These are phyloP conservation scores for Sebastes taczanowskii DNA, from an alignment of 2,797 vertebrate genomes.

Conservation along the genomic window DNA sequence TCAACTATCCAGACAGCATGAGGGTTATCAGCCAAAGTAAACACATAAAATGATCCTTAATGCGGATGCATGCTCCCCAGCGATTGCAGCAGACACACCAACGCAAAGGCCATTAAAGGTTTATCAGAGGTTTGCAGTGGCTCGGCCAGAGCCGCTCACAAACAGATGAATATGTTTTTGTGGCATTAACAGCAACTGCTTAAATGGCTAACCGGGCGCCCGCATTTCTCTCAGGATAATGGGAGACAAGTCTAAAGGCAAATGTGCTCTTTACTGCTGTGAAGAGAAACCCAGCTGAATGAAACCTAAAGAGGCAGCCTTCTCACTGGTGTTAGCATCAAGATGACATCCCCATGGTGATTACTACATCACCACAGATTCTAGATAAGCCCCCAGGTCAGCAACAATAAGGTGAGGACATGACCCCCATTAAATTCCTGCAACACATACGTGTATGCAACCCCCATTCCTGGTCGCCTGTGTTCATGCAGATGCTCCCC, in stretches of 20 bases:
- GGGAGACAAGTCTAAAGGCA: conserved; percentile 19
- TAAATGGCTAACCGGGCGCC: conserved; percentile 15
- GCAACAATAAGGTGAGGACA: conserved; percentile 59
- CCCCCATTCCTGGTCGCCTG: neutral
- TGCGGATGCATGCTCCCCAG: conserved; percentile 45
- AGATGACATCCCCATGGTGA: conserved; percentile 51
- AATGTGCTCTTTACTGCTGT: conserved; percentile 39
- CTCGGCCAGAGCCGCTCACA: conserved; percentile 28
- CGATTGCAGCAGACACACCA: conserved; percentile 42
- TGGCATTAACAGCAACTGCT: conserved; percentile 34
- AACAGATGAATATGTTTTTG: conserved; percentile 50
- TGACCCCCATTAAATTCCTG: conserved; percentile 59
- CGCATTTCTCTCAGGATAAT: conserved; percentile 28
- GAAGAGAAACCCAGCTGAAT: conserved; percentile 24
- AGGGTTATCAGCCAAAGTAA: conserved; percentile 24
- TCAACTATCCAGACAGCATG: neutral
- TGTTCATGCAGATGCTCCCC: conserved; percentile 34
- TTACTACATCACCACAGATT: conserved; percentile 26
- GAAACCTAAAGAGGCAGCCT: conserved; percentile 35
- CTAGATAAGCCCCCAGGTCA: conserved; percentile 52
- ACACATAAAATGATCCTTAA: conserved; percentile 50
- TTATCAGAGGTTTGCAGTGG: conserved; percentile 73
- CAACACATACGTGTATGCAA: conserved; percentile 32
- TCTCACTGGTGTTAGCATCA: conserved; percentile 18
- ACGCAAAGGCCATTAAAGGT: conserved; percentile 59